Conservation (phyloP, 2,888 invertebrate genomes). For the Cylindroiulus punctatus region DNA sequence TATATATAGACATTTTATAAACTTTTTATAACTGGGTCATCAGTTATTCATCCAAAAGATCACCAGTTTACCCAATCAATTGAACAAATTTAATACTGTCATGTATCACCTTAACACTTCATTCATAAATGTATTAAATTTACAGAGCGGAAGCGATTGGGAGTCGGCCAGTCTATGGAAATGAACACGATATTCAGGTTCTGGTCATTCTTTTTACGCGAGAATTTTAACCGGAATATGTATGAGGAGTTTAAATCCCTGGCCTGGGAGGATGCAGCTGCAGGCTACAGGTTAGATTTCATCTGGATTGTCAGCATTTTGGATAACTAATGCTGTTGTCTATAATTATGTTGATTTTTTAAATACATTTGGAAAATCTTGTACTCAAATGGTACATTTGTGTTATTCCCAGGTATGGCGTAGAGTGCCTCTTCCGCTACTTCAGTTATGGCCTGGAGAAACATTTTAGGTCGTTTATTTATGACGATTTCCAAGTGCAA, state of each 20-base stretch:
- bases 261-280: conserved; percentile 92
- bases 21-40: too few species aligned
- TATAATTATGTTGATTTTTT: not conserved
- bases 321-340: not conserved
- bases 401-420: conserved; percentile 67
- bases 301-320: not conserved
- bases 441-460: conserved; percentile 97
- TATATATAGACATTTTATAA: too few species aligned
- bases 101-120: too few species aligned
- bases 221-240: conserved; percentile 98
- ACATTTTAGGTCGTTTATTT: conserved; percentile 93
- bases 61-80: too few species aligned
- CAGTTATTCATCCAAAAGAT: too few species aligned
- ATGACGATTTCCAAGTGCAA: conserved; percentile 94
- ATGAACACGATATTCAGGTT: conserved; percentile 99
- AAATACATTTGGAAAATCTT: too few species aligned
- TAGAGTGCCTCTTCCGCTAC: conserved; percentile 87
- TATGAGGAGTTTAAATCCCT: conserved; percentile 92
- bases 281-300: conserved; percentile 84
- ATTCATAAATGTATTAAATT: conserved; percentile 60
- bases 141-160: conserved; percentile 89
- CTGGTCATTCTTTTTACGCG: conserved; percentile 99
- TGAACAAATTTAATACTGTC: too few species aligned
- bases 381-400: not conserved
- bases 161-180: conserved; percentile 95